Percentiles rank a stretch among this genome's conserved stretches.
These are phyloP conservation scores for Abrostola triplasia DNA, from an alignment of 2,888 invertebrate species.

Conservation along the genomic window DNA sequence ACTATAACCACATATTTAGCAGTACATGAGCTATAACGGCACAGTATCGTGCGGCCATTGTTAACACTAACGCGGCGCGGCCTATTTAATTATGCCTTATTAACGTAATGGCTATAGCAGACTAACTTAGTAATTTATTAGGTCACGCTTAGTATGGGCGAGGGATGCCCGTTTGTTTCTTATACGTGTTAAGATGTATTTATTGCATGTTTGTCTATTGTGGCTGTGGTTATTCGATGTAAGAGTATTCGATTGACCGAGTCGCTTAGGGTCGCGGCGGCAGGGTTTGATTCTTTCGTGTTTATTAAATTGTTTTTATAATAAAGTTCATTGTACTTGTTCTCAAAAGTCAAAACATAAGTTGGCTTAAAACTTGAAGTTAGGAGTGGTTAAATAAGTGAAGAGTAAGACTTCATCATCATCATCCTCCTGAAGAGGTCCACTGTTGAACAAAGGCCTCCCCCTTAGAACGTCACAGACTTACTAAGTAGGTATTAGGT, in stretches of 20 bases:
- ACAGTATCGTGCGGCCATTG: constrained; percentile 52
- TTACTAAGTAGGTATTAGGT: too few relatives aligned
- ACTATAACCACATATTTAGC: constrained; percentile 5
- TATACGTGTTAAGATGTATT: background rate
- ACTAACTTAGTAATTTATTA: constrained; percentile 56
- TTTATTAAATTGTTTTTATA: too few relatives aligned
- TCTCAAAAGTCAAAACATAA: too few relatives aligned
- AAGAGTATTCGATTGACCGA: background rate
- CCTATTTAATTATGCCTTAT: constrained; percentile 73
- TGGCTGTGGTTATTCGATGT: too few relatives aligned
- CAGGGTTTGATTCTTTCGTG: too few relatives aligned
- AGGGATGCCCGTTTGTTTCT: constrained; percentile 11
- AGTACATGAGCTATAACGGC: constrained; percentile 12
- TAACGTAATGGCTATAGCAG: constrained; percentile 62
- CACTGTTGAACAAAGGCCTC: too few relatives aligned
- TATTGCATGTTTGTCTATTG: background rate
- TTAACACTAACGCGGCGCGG: constrained; percentile 62
- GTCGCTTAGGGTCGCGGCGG: background rate
- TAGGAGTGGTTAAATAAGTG: too few relatives aligned
- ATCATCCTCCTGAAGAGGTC: too few relatives aligned
- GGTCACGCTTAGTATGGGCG: constrained; percentile 40
- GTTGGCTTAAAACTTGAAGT: too few relatives aligned
- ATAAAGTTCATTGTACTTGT: too few relatives aligned
- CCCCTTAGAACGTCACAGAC: too few relatives aligned
- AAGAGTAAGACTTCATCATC: too few relatives aligned